Base-by-base conservation (phyloP, 2,797 vertebrate genomes). In the Anolis apletophallus region DNA sequence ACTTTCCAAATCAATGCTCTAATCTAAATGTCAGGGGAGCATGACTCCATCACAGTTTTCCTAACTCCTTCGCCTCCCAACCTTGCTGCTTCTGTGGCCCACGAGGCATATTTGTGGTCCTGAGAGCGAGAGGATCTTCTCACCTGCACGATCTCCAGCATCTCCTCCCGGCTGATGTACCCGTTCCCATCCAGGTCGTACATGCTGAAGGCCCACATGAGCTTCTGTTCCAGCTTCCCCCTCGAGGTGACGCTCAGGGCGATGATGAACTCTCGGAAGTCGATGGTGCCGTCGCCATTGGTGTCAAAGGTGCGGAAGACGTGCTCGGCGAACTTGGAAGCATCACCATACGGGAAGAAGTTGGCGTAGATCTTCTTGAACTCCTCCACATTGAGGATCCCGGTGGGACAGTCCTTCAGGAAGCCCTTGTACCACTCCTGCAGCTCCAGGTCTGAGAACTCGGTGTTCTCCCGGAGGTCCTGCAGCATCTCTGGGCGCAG, bases 301-400 rank as follows among this genome's bases (percentile, higher is more conserved):
- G 97, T 98, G 95, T 98, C 97, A 3, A 98, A 98, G 72, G 97
- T 98, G 90, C 97, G 97, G 95, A 98, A 98, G 89, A 97, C 97
- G 0, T 97, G 97, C 94, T 97, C 96, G 0, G 97, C 97, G 0
- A 97, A 97, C 91, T 97, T 97, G 93, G 97, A 97, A 91, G 97
- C 97, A 0, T 97, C 97, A 0, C 97, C 97, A 0, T 97, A 97
- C 2, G 97, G 97, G 92, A 97, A 97, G 95, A 97, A 97, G 91
- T 97, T 97, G 93, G 97, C 97, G 0, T 97, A 97, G 93, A 97
- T 97, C 91, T 97, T 97, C 94, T 97, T 97, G 94, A 97, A 97
- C 92, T 97, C 97, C 5, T 97, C 97, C 90, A 97, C 96, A 4
- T 97, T 95, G 87, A 97, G 97, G 94, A 97, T 97, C 57, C 97